Percentiles rank a stretch among this genome's conserved stretches.
Conservation (phyloP, 2,113 vertebrate species). For the Taurulus bubalis region DNA sequence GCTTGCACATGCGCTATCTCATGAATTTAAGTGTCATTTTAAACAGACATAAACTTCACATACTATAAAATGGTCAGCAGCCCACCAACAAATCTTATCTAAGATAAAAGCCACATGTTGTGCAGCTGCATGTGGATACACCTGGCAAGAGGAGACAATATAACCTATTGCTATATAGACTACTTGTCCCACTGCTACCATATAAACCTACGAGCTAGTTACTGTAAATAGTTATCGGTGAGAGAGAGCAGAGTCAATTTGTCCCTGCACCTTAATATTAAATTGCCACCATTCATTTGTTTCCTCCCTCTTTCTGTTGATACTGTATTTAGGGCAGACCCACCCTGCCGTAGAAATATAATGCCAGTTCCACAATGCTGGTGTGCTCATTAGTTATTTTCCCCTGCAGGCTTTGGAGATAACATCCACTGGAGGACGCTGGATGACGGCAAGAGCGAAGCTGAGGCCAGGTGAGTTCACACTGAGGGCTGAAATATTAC, state of each 20-base stretch:
- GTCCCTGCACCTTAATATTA: conserved; percentile 8
- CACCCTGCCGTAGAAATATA: conserved; percentile 43
- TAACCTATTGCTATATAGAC: neutral
- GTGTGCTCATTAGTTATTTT: conserved; percentile 13
- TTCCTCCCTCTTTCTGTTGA: conserved; percentile 10
- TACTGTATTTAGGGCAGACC: conserved; percentile 42
- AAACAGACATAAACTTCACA: neutral
- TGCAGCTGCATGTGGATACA: neutral
- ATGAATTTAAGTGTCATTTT: neutral
- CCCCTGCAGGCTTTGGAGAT: conserved; percentile 92
- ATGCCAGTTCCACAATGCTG: conserved; percentile 10
- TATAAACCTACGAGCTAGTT: neutral
- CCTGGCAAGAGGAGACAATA: neutral
- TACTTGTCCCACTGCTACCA: neutral
- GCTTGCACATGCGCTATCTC: neutral
- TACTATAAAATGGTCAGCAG: neutral
- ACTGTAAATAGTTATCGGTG: neutral
- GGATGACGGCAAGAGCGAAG: conserved; percentile 96
- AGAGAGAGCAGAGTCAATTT: neutral
- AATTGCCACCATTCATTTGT: conserved; percentile 22
- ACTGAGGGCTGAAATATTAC: neutral
- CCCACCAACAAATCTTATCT: neutral
- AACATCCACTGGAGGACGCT: conserved; percentile 96
- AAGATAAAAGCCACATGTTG: neutral
- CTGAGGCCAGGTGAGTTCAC: conserved; percentile 90